A percentile compares a stretch with the other conserved stretches of the same genome.
These are phyloP conservation scores for Lacerta agilis DNA, from an alignment of 2,797 vertebrate genomes.

Conservation along the genomic window DNA sequence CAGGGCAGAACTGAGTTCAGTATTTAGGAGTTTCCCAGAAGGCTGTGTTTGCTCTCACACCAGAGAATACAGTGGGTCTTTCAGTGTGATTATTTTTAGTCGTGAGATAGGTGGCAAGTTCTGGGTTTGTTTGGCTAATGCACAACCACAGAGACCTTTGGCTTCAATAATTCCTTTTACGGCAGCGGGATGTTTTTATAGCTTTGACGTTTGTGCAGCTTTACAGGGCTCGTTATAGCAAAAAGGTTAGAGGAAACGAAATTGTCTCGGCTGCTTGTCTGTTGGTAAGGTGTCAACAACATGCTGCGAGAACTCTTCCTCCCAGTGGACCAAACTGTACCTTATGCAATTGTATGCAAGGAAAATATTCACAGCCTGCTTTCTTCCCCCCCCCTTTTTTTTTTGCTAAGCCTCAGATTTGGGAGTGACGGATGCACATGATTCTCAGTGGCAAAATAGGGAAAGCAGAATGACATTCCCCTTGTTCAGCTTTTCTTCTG, in stretches of 20 bases:
- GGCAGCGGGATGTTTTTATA: background rate
- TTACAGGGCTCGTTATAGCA: constrained; percentile 11
- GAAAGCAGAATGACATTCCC: background rate
- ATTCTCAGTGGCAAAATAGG: background rate
- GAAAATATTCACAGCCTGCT: background rate
- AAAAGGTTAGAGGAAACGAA: constrained; percentile 12
- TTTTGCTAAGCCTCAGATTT: background rate
- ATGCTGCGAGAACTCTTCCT: background rate
- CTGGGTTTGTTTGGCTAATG: constrained; percentile 12
- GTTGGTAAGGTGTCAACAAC: background rate
- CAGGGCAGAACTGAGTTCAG: background rate
- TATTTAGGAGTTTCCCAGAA: constrained; percentile 1
- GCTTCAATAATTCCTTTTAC: background rate
- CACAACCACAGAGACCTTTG: constrained; percentile 32
- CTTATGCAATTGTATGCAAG: background rate
- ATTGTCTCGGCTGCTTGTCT: background rate
- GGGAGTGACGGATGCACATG: background rate
- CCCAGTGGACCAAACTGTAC: background rate
- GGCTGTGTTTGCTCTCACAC: background rate
- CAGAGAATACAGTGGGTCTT: background rate
- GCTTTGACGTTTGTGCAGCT: constrained; percentile 14
- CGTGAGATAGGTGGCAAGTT: constrained; percentile 20
- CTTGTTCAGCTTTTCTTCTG: background rate
- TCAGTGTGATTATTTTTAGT: constrained; percentile 17
- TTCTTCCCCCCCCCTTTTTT: too few relatives aligned